Conservation (phyloP, 2,888 invertebrate genomes). For the Aplocera efformata region DNA sequence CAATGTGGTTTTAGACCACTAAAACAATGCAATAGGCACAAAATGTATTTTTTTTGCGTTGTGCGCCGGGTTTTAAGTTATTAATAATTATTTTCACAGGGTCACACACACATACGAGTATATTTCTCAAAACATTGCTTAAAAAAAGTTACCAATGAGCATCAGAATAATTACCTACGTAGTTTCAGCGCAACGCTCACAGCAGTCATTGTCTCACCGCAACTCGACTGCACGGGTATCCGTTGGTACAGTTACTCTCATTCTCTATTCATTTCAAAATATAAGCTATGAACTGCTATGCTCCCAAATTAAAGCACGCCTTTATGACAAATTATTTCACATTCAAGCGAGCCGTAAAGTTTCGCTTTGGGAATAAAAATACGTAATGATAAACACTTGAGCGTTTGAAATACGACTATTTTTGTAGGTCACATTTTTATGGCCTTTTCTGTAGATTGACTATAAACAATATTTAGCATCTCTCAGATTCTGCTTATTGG, state of each 20-base stretch:
- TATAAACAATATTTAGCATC: background rate
- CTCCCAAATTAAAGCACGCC: no score
- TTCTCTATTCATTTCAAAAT: conserved; percentile 23
- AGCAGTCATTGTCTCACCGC: conserved; percentile 39
- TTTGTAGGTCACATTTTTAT: conserved; percentile 11
- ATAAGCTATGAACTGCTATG: conserved; percentile 3
- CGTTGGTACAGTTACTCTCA: conserved; percentile 37
- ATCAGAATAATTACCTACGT: no score
- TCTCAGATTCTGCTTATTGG: no score
- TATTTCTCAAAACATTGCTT: background rate
- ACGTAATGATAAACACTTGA: conserved; percentile 13
- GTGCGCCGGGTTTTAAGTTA: no score
- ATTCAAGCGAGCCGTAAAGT: conserved; percentile 7
- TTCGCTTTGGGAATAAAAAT: conserved; percentile 12
- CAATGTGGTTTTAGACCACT: no score
- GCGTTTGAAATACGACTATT: conserved; percentile 11
- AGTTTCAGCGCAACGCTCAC: conserved; percentile 15
- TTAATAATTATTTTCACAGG: background rate
- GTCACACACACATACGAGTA: background rate
- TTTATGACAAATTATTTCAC: conserved; percentile 3
- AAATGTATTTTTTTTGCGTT: no score
- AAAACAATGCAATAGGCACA: no score
- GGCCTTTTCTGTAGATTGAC: conserved; percentile 10
- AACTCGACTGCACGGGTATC: conserved; percentile 43
- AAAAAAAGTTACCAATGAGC: background rate